Base-by-base conservation (phyloP, 2,797 vertebrate genomes). In the Acanthurus leucopareius region DNA sequence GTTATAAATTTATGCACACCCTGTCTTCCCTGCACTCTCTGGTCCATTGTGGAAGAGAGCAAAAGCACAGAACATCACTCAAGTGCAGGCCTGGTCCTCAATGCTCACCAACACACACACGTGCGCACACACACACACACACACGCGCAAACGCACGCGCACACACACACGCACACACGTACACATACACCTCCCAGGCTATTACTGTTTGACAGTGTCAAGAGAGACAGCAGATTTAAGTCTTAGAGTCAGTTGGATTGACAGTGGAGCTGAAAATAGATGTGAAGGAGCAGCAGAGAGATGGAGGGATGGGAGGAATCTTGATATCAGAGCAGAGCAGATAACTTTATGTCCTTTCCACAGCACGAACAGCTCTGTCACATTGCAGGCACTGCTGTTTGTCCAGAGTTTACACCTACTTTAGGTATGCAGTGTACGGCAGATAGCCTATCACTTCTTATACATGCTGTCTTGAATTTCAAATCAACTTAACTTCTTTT, bases 201-300 rank as follows among this genome's bases (percentile, higher is more conserved):
- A 87, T 90, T 88, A 91, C 85, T 56, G 81, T 84, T 86, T 80
- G 88, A 88, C 65, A 9, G 69, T 87, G 87, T 87, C 79, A 86
- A 76, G 80, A 85, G 76, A 91, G 88, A 92, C 85, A 75, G 84
- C 84, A 85, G 87, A 92, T 92, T 92, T 91, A 77, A 90, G 83
- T 72, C 77, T 88, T 63, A 38, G 76, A 89, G 89, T 85, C 84
- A 77, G 85, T 7, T 42, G 65, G 89, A 91, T 84, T 90, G 93
- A 93, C 92, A 93, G 89, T 73, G 15, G 67, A 78, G 90, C 89
- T 88, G 91, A 79, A 93, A 93, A 91, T 91, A 90, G 91, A 92
- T 86, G 84, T 88, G 84, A 91, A 65, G 63, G 80, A 83, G 83
- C 44, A 14, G 84, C 75, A 40, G 75, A 53, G 75, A 83, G 71